These are phyloP conservation scores for Callorhinus ursinus DNA, from an alignment of 2,113 vertebrate species.

Conservation along the genomic window DNA sequence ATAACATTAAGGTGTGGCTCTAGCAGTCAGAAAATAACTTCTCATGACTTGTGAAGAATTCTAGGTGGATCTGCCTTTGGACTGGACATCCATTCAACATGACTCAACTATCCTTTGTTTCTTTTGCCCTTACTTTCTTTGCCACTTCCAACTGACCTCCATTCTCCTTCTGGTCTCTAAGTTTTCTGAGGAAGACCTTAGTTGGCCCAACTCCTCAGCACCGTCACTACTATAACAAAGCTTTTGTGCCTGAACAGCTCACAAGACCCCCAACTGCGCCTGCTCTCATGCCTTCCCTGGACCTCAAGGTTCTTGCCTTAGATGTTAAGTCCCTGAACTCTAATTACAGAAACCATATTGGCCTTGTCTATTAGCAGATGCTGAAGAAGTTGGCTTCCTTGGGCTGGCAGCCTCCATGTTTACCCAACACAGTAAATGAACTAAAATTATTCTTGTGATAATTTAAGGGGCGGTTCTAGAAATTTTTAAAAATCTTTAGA, in stretches of 20 bases:
- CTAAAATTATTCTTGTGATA: not conserved
- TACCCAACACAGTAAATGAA: not conserved
- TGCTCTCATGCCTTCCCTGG: not conserved
- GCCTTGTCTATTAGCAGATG: not conserved
- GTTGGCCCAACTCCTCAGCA: not conserved
- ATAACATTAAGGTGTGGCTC: not conserved
- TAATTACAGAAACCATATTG: not conserved
- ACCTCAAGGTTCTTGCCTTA: too few relatives aligned
- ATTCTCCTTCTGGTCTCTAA: not conserved
- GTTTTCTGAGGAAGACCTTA: not conserved
- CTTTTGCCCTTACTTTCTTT: not conserved
- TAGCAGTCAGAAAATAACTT: not conserved
- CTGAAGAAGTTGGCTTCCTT: fast-evolving
- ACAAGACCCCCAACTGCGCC: fast-evolving
- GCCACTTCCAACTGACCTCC: not conserved
- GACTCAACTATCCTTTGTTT: not conserved
- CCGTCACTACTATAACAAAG: not conserved
- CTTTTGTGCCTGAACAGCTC: not conserved
- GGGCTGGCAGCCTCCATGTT: not conserved
- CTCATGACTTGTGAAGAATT: not conserved
- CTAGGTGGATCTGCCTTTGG: not conserved
- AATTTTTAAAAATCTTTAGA: not conserved
- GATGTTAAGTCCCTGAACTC: not conserved
- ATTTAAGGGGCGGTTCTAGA: not conserved
- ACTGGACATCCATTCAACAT: not conserved